Percentiles rank a stretch among this genome's conserved stretches.
Conservation (phyloP, 2,113 vertebrate species). For the Mustelus asterias region DNA sequence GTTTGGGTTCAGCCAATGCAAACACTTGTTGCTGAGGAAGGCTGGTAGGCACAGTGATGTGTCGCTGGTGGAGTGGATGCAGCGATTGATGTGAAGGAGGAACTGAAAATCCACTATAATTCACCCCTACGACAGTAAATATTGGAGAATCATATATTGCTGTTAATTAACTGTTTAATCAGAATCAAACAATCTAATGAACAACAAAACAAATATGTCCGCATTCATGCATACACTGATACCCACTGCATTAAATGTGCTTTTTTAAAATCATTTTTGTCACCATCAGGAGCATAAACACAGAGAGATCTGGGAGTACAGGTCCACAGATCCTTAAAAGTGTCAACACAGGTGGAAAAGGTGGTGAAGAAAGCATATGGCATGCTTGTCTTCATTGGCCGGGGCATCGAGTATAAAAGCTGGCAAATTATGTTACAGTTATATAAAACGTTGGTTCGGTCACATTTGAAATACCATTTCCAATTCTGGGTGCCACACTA, state of each 20-base stretch:
- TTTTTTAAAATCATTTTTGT: background rate
- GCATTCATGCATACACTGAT: background rate
- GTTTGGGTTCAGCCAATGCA: slow-evolving; percentile 83
- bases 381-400: too few relatives aligned
- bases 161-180: background rate
- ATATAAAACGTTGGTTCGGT: too few relatives aligned
- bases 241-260: background rate
- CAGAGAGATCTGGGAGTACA: too few relatives aligned
- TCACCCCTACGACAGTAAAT: slow-evolving; percentile 55
- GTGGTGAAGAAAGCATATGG: too few relatives aligned
- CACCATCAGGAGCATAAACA: too few relatives aligned
- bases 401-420: too few relatives aligned
- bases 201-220: background rate
- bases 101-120: slow-evolving; percentile 64
- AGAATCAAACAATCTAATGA: too few relatives aligned
- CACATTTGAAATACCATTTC: too few relatives aligned
- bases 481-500: too few relatives aligned
- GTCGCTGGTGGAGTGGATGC: slow-evolving; percentile 86
- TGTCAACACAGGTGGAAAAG: too few relatives aligned
- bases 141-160: background rate
- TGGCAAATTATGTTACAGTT: too few relatives aligned
- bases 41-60: slow-evolving; percentile 88
- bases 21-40: slow-evolving; percentile 93
- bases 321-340: too few relatives aligned
- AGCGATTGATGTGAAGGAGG: slow-evolving; percentile 74